Conservation (phyloP, 2,113 vertebrate species). For the Mormoops blainvillei region DNA sequence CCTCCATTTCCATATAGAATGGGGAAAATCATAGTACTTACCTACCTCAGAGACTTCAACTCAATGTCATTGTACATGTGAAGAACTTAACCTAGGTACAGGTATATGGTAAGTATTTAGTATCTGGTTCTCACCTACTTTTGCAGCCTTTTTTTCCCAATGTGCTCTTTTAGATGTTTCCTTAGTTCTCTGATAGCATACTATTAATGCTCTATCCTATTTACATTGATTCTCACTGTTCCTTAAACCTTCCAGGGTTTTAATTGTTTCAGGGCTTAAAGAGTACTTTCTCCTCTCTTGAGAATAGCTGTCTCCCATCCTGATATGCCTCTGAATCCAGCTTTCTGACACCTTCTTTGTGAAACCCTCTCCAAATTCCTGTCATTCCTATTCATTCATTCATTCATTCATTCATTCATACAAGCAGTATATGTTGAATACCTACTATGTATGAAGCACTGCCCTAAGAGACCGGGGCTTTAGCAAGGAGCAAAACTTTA, state of each 20-base stretch:
- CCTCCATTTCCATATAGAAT: neutral
- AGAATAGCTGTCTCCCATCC: neutral
- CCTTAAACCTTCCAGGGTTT: neutral
- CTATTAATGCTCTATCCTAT: neutral
- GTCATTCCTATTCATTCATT: neutral
- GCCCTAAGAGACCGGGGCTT: neutral
- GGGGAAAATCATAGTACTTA: neutral
- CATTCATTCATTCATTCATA: neutral
- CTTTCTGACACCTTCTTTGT: neutral
- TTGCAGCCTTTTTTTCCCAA: neutral
- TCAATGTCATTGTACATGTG: neutral
- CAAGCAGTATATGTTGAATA: neutral
- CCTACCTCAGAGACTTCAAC: neutral
- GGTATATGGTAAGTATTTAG: neutral
- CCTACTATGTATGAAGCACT: neutral
- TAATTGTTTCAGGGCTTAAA: neutral
- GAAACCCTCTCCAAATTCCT: neutral
- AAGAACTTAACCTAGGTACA: neutral
- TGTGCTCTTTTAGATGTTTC: neutral
- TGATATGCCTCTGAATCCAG: neutral
- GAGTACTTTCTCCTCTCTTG: neutral
- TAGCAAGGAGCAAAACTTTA: neutral
- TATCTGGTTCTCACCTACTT: neutral
- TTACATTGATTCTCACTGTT: neutral
- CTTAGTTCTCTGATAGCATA: neutral